Conservation (phyloP, 2,113 vertebrate species). For the Harpagus bidentatus region DNA sequence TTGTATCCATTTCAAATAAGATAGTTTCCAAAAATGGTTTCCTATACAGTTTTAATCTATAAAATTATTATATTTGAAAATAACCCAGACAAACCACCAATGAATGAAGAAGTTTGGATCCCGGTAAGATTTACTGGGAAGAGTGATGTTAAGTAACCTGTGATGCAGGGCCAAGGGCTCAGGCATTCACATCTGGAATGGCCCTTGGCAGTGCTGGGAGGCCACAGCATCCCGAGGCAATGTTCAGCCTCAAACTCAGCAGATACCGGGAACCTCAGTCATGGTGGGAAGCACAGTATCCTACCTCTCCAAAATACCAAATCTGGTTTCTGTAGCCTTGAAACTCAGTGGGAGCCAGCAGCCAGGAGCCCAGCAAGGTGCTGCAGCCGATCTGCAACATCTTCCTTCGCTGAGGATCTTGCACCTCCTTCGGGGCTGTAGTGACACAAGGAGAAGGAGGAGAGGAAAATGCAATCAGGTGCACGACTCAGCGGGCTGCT, state of each 20-base stretch:
- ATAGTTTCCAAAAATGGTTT: not conserved
- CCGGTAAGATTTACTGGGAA: not conserved
- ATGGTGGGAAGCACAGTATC: not conserved
- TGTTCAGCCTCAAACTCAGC: fast-evolving
- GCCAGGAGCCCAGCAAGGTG: not conserved
- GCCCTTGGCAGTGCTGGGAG: not conserved
- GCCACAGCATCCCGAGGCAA: not conserved
- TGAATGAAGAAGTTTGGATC: not conserved
- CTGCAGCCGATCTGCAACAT: not conserved
- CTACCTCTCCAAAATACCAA: not conserved
- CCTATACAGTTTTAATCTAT: not conserved
- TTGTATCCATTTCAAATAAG: not conserved
- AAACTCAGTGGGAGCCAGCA: not conserved
- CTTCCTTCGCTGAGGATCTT: not conserved
- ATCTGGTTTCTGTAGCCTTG: not conserved
- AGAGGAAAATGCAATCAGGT: not conserved
- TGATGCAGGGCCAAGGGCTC: not conserved
- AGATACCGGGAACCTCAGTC: not conserved
- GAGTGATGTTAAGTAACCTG: not conserved
- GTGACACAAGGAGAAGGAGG: not conserved
- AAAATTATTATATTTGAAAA: not conserved
- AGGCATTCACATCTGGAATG: not conserved
- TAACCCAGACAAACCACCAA: not conserved
- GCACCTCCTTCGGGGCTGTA: not conserved
- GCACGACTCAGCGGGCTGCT: not conserved